phyloP scores from a whole-genome alignment of 1,140 invertebrate genomes.

The Anoplophora glabripennis region DNA sequence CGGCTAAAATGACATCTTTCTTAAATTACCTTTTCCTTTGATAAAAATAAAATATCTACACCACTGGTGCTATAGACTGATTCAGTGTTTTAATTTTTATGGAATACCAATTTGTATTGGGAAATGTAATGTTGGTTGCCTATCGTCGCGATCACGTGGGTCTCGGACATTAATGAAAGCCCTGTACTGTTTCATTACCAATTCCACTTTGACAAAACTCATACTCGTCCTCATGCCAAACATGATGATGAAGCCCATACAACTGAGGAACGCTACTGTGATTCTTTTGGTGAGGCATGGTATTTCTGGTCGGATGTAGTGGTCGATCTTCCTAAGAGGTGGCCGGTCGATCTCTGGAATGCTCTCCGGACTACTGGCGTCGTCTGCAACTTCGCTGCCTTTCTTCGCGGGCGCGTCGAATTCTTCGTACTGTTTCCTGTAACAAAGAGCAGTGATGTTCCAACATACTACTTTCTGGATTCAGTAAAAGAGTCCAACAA shows the following conservation, averaged over 20 bases:
- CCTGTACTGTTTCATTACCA: slow-evolving; percentile 22
- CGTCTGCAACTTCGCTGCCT: slow-evolving; percentile 55
- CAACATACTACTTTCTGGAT: no score
- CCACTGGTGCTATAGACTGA: no score
- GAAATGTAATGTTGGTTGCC: no score
- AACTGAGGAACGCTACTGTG: slow-evolving; percentile 81
- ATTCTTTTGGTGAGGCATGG: slow-evolving; percentile 85
- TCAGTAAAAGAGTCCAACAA: no score
- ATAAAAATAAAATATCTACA: no score
- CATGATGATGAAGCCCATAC: slow-evolving; percentile 88
- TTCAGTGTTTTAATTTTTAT: no score
- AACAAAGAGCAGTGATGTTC: slow-evolving; percentile 11
- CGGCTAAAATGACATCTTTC: no score
- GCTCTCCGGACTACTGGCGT: slow-evolving; percentile 59
- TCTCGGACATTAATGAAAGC: no score
- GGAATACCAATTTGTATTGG: no score
- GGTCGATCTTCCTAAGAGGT: slow-evolving; percentile 81
- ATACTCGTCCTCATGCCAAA: slow-evolving; percentile 96
- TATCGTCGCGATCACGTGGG: no score
- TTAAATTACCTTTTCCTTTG: no score
- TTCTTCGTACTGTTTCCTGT: slow-evolving; percentile 56
- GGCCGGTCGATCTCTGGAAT: slow-evolving; percentile 73
- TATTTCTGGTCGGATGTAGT: slow-evolving; percentile 82
- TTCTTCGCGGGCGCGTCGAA: slow-evolving; percentile 55
- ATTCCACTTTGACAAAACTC: slow-evolving; percentile 87